phyloP scores from a whole-genome alignment of 2,113 vertebrate species.

The Cinclus cinclus region DNA sequence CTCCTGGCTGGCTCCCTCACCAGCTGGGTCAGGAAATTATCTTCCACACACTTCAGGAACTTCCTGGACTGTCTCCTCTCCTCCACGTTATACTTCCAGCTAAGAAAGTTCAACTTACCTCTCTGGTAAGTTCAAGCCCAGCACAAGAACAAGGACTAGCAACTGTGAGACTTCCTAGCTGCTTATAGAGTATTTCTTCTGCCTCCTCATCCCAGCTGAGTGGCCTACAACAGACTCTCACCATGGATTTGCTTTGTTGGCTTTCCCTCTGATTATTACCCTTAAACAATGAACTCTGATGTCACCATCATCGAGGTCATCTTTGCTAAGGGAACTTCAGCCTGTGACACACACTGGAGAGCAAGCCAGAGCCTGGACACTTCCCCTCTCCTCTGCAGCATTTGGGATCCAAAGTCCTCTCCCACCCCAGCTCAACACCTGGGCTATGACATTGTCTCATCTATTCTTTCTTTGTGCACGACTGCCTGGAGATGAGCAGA shows the following conservation, averaged over 20 bases:
- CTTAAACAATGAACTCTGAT: not conserved
- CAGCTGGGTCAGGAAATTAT: not conserved
- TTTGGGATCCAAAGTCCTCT: not conserved
- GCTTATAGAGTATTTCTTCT: not conserved
- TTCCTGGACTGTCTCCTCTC: not conserved
- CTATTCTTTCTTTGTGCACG: not conserved
- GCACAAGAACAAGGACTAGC: not conserved
- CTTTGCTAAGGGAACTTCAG: not conserved
- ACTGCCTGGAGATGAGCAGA: not conserved
- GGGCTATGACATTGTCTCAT: not conserved
- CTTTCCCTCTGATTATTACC: not conserved
- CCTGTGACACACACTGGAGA: not conserved
- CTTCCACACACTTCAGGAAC: not conserved
- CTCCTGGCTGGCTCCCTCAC: not conserved
- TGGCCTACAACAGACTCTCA: not conserved
- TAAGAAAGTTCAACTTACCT: not conserved
- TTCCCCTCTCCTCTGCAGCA: not conserved
- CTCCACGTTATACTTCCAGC: not conserved
- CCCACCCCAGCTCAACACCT: not conserved
- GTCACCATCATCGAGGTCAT: fast-evolving
- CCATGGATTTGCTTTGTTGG: not conserved
- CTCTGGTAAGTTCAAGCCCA: not conserved
- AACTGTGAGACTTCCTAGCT: not conserved
- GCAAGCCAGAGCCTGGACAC: not conserved
- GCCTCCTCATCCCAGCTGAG: not conserved